Conservation (phyloP, 1,140 invertebrate species). For the Plodia interpunctella region DNA sequence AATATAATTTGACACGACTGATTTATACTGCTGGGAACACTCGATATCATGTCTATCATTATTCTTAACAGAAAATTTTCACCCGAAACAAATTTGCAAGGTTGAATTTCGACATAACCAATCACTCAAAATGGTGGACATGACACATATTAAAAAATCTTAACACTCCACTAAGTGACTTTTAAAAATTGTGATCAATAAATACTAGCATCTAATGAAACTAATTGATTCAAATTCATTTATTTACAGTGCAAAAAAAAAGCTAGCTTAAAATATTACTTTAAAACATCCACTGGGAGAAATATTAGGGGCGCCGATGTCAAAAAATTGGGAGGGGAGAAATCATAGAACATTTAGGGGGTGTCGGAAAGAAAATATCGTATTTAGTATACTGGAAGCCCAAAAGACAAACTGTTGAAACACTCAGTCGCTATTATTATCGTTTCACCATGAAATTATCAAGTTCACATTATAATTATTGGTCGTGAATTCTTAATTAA, state of each 20-base stretch:
- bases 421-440: constrained; percentile 72
- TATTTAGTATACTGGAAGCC: constrained; percentile 71
- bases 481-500: constrained; percentile 70
- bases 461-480: constrained; percentile 72
- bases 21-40: too few species aligned
- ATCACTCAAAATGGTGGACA: constrained; percentile 27
- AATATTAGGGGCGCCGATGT: constrained; percentile 6
- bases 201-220: constrained; percentile 58
- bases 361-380: constrained; percentile 40
- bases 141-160: constrained; percentile 9
- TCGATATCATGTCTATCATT: constrained; percentile 6
- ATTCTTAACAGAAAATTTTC: too few species aligned
- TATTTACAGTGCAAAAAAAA: constrained; percentile 65
- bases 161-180: constrained; percentile 20
- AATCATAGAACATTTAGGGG: constrained; percentile 22
- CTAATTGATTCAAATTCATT: constrained; percentile 40
- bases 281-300: constrained; percentile 50
- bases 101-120: constrained; percentile 29
- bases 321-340: constrained; percentile 19
- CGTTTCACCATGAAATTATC: constrained; percentile 70
- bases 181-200: constrained; percentile 44
- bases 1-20: too few species aligned
- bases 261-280: constrained; percentile 36
- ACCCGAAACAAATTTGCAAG: constrained; percentile 8
- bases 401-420: constrained; percentile 71